These are phyloP conservation scores for Bilobella aurantiaca DNA, from an alignment of 1,140 invertebrate genomes.

Conservation along the genomic window DNA sequence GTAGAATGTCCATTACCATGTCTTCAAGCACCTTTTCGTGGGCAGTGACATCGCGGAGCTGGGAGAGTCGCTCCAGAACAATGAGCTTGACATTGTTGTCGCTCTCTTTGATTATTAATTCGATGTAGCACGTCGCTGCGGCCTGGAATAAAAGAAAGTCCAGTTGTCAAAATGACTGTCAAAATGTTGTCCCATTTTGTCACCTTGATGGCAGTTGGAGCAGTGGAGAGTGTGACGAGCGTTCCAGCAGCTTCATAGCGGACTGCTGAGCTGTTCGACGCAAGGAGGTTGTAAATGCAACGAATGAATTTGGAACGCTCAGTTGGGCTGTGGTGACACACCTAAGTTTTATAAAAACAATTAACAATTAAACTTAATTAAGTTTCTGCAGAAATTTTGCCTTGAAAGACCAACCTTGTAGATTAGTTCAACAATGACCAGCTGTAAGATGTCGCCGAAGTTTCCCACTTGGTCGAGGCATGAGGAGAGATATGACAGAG, in stretches of 20 bases:
- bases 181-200: neutral
- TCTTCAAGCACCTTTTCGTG: slow-evolving; percentile 92
- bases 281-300: slow-evolving; percentile 95
- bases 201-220: slow-evolving; percentile 91
- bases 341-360: too few relatives aligned
- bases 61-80: slow-evolving; percentile 85
- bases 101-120: slow-evolving; percentile 96
- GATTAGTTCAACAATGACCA: slow-evolving; percentile 98
- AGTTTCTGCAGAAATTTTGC: neutral
- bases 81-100: slow-evolving; percentile 99
- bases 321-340: slow-evolving; percentile 91
- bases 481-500: slow-evolving; percentile 80
- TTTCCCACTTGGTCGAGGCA: slow-evolving; percentile 88
- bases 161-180: slow-evolving; percentile 9
- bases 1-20: slow-evolving; percentile 94
- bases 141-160: slow-evolving; percentile 47
- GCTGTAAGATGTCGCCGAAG: slow-evolving; percentile 95
- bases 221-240: slow-evolving; percentile 94
- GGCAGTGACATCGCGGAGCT: slow-evolving; percentile 70
- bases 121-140: slow-evolving; percentile 94
- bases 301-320: slow-evolving; percentile 93
- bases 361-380: too few relatives aligned
- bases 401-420: slow-evolving; percentile 62
- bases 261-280: slow-evolving; percentile 91
- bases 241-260: slow-evolving; percentile 98